phyloP scores from a whole-genome alignment of 2,888 invertebrate species.

The Acrocyrtus sp. region DNA sequence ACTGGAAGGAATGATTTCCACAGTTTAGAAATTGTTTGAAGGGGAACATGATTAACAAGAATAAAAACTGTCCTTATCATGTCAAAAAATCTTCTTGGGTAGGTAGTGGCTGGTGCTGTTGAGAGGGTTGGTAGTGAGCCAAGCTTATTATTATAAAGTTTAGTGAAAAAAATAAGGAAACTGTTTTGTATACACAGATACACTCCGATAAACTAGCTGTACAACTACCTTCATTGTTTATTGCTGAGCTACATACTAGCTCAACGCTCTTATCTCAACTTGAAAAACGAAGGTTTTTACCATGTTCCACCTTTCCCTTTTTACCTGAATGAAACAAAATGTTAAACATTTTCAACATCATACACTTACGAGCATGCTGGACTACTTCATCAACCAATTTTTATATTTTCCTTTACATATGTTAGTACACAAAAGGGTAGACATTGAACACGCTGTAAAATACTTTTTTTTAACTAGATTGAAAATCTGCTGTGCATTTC shows the following conservation, averaged over 20 bases:
- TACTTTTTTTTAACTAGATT: not conserved
- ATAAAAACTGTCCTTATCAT: conserved; percentile 46
- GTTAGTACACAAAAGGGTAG: conserved; percentile 32
- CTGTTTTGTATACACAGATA: no score
- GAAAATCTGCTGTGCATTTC: no score
- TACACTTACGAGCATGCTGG: no score
- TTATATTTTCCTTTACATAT: conserved; percentile 6
- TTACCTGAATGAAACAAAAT: conserved; percentile 33
- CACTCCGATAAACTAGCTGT: no score
- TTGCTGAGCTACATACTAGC: conserved; percentile 17
- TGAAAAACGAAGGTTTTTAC: conserved; percentile 26
- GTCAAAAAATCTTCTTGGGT: conserved; percentile 34
- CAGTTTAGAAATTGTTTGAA: conserved; percentile 49
- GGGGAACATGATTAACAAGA: conserved; percentile 53
- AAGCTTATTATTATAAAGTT: no score
- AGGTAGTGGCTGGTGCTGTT: no score
- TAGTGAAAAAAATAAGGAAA: no score
- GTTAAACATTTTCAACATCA: conserved; percentile 32
- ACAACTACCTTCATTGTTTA: conserved; percentile 27
- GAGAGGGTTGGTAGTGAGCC: no score
- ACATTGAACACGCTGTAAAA: conserved; percentile 31
- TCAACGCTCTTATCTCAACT: conserved; percentile 26
- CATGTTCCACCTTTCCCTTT: no score
- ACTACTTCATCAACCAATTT: no score
- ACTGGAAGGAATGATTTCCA: no score